Base-by-base conservation (phyloP, 2,888 invertebrate species). In the Scelioninae gen. 1 region DNA sequence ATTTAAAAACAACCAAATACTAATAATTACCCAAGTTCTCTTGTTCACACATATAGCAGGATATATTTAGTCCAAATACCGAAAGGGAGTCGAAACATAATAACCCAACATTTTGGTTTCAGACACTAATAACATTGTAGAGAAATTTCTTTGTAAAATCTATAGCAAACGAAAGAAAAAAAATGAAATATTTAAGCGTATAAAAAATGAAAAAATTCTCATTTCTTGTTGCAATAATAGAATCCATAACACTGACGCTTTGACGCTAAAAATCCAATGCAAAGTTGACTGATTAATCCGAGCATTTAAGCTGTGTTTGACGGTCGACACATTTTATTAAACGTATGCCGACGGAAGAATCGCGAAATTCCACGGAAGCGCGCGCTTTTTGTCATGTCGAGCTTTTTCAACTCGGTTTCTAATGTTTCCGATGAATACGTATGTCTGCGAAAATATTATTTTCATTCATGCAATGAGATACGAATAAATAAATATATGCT, bases 261-360 rank as follows among this genome's bases (percentile, higher is more conserved):
- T 63, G 38, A 47, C 55, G 34, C 13, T 43, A 31, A 58, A 75
- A 75, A 32, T 51, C 66, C 32, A 49, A 29, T 16, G 53, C 62
- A 76, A 76, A 63, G 63, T 56, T 56, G 56, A 63, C 55, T 63
- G 69, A 78, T 78, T 69, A 78, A 77, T 77, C 55, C 56, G 49
- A 47, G 45, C 49, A 49, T 78, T 78, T 78, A 56, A 62, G 56
- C 23, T 40, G 56, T 47, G 69, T 62, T 76, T 78, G 77, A 63
- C 55, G 43, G 23, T 49, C 56, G 49, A 53, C 45, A 78, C 71
- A 79, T 79, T 72, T 79, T 53, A 72, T 72, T 72, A 72, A 53
- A 34, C 65, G 51, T 32, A 23, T 34, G 60, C 31, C 55, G 43
- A 11, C 34, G 9, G 23, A 45, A 63, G 53, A 71, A 58, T 71